phyloP scores from a whole-genome alignment of 2,888 invertebrate genomes.

The Biston stratarius region DNA sequence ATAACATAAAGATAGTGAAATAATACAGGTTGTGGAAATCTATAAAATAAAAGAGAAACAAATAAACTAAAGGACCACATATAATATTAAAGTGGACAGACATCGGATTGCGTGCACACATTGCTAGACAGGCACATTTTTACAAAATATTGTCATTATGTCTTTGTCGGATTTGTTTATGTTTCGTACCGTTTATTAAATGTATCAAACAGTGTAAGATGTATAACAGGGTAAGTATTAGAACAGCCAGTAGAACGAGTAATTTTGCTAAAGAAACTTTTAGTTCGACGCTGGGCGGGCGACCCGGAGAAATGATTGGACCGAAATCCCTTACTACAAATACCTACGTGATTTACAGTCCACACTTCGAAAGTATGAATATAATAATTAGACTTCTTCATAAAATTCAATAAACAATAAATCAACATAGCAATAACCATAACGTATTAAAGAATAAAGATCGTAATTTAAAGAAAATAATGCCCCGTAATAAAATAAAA shows the following conservation, averaged over 20 bases:
- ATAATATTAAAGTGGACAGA: slow-evolving; percentile 83
- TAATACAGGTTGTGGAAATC: slow-evolving; percentile 69
- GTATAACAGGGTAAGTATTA: slow-evolving; percentile 65
- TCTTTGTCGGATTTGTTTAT: slow-evolving; percentile 64
- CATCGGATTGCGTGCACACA: slow-evolving; percentile 84
- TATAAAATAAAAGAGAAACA: slow-evolving; percentile 68
- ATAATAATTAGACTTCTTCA: slow-evolving; percentile 33
- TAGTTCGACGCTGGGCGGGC: slow-evolving; percentile 84
- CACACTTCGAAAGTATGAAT: slow-evolving; percentile 73
- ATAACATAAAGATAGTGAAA: slow-evolving; percentile 73
- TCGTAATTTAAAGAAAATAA: slow-evolving; percentile 25
- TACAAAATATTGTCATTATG: slow-evolving; percentile 58
- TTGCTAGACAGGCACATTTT: slow-evolving; percentile 81
- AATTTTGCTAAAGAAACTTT: slow-evolving; percentile 63
- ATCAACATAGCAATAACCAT: background rate
- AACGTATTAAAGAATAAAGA: background rate
- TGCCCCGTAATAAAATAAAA: background rate
- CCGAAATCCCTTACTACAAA: slow-evolving; percentile 69
- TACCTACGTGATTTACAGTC: slow-evolving; percentile 68
- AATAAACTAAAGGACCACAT: slow-evolving; percentile 82
- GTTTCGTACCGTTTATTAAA: slow-evolving; percentile 58
- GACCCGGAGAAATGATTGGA: slow-evolving; percentile 71
- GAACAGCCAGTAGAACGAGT: slow-evolving; percentile 61
- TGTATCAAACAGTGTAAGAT: slow-evolving; percentile 71
- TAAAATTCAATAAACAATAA: background rate